Conservation (phyloP, 2,888 invertebrate genomes). For the Ornithoptera alexandrae region DNA sequence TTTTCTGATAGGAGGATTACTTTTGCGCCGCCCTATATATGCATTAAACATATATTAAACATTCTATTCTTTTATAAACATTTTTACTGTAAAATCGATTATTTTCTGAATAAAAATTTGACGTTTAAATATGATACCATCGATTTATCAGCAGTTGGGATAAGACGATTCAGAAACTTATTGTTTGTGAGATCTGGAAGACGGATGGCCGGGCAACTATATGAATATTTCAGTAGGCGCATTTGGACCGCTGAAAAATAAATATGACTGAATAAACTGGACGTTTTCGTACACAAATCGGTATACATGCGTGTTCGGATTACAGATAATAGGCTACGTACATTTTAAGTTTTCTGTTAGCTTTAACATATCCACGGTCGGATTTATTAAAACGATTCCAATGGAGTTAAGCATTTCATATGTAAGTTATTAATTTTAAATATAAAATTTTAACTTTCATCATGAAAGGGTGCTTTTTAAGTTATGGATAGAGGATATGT, state of each 20-base stretch:
- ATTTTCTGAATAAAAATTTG: neutral
- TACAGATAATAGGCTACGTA: constrained; percentile 51
- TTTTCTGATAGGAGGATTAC: too few relatives aligned
- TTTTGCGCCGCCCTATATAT: too few relatives aligned
- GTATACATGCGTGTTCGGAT: constrained; percentile 64
- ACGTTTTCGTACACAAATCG: constrained; percentile 76
- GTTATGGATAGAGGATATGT: too few relatives aligned
- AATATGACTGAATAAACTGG: constrained; percentile 71
- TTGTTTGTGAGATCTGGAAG: constrained; percentile 58
- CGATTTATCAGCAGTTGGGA: neutral
- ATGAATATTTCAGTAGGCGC: constrained; percentile 77
- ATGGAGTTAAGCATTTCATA: neutral
- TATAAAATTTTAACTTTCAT: neutral
- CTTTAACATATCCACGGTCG: constrained; percentile 31
- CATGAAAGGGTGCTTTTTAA: too few relatives aligned
- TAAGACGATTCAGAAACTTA: constrained; percentile 11
- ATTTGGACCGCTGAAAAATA: constrained; percentile 75
- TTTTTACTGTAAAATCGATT: neutral
- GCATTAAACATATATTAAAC: too few relatives aligned
- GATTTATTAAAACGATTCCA: neutral
- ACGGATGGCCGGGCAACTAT: constrained; percentile 69
- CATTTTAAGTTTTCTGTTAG: constrained; percentile 63
- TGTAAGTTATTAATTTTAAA: neutral
- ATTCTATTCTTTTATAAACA: too few relatives aligned
- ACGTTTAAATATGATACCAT: neutral